A percentile compares a stretch with the other conserved stretches of the same genome.
phyloP scores from a whole-genome alignment of 2,888 invertebrate species.

The Ormyrus labotus region DNA sequence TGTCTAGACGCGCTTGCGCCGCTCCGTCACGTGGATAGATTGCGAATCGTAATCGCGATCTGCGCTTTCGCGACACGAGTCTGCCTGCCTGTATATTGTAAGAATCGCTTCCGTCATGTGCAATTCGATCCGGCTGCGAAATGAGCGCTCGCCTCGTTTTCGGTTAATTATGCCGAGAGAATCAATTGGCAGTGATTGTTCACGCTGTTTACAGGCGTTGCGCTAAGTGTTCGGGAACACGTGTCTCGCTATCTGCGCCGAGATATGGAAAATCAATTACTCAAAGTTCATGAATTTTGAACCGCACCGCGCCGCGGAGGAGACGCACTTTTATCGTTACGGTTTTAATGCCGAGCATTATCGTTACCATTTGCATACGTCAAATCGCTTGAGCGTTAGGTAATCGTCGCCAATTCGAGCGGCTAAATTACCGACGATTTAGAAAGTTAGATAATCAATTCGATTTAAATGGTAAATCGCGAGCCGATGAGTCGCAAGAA shows the following conservation, averaged over 20 bases:
- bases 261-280: slow-evolving; percentile 27
- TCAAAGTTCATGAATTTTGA: slow-evolving; percentile 14
- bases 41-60: too few species aligned
- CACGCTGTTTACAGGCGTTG: background rate
- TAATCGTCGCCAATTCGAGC: too few species aligned
- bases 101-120: too few species aligned
- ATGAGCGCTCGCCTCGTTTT: background rate
- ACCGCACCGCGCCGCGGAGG: background rate
- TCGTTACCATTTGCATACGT: too few species aligned
- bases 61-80: too few species aligned
- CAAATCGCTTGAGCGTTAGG: too few species aligned
- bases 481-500: too few species aligned
- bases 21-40: background rate
- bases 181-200: background rate
- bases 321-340: background rate
- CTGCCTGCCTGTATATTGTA: background rate
- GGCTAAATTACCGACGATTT: too few species aligned
- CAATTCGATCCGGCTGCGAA: slow-evolving; percentile 4
- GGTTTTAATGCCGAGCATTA: background rate
- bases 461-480: too few species aligned
- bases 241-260: slow-evolving; percentile 6
- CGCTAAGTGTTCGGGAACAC: slow-evolving; percentile 28
- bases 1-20: slow-evolving; percentile 19
- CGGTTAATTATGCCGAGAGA: background rate
- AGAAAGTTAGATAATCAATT: too few species aligned